These are phyloP conservation scores for Platysteira castanea DNA, from an alignment of 2,113 vertebrate genomes.

Conservation along the genomic window DNA sequence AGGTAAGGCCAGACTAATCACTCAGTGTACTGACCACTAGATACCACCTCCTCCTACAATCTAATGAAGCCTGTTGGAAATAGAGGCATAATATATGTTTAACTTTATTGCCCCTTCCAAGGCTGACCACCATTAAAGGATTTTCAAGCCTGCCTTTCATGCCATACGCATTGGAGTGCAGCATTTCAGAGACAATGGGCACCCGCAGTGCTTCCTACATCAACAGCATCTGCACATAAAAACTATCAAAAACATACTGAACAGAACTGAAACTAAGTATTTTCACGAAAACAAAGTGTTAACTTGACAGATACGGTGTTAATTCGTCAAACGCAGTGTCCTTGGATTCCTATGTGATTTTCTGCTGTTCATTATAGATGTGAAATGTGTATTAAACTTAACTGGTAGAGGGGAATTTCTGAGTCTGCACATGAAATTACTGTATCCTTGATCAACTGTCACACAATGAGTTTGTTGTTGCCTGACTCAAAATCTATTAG, in stretches of 20 bases:
- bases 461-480: not conserved
- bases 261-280: not conserved
- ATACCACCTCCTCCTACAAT: fast-evolving
- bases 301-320: not conserved
- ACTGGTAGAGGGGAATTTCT: not conserved
- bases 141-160: not conserved
- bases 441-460: not conserved
- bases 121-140: not conserved
- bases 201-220: not conserved
- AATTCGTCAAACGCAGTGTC: not conserved
- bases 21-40: not conserved
- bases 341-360: not conserved
- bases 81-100: not conserved
- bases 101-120: not conserved
- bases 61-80: not conserved
- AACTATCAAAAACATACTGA: not conserved
- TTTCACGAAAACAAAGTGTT: not conserved
- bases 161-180: no score
- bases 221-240: not conserved
- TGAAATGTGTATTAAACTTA: not conserved
- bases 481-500: not conserved
- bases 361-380: not conserved
- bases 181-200: fast-evolving
- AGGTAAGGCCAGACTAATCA: not conserved
- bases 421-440: not conserved